Evolutionary conservation across 2,113 vertebrate genomes (phyloP).

Genomic region (Cochlearius cochlearius): DNA sequence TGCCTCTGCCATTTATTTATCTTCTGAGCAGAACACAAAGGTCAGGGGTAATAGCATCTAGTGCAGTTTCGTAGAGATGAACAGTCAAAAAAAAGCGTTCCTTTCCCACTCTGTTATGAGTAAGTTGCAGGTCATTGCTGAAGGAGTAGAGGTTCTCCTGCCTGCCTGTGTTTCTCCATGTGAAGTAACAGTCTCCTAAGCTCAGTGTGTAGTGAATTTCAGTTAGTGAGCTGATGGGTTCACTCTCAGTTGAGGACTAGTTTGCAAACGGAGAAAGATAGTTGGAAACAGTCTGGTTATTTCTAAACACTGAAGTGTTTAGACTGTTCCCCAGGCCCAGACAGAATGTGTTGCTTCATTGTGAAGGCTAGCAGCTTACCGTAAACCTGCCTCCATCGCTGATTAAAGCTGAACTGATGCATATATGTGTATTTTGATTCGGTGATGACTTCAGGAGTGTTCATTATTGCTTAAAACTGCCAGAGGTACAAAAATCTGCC

Average conservation of each 20-base stretch:
- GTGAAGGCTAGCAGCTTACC: background rate
- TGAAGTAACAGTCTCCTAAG: background rate
- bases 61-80: background rate
- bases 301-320: background rate
- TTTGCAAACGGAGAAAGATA: background rate
- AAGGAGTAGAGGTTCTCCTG: background rate
- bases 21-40: background rate
- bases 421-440: accelerated
- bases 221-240: background rate
- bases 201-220: background rate
- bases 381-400: background rate
- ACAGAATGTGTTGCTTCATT: background rate
- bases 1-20: background rate
- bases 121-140: background rate
- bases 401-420: background rate
- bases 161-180: background rate
- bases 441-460: background rate
- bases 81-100: background rate
- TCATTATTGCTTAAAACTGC: background rate
- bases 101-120: background rate
- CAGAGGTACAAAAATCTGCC: background rate
- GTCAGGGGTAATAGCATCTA: background rate
- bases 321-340: accelerated
- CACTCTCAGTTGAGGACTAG: background rate
- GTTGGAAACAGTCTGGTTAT: background rate